A percentile compares a stretch with the other conserved stretches of the same genome.
These are phyloP conservation scores for Agonopterix subpropinquella DNA, from an alignment of 2,888 invertebrate genomes.

Conservation along the genomic window DNA sequence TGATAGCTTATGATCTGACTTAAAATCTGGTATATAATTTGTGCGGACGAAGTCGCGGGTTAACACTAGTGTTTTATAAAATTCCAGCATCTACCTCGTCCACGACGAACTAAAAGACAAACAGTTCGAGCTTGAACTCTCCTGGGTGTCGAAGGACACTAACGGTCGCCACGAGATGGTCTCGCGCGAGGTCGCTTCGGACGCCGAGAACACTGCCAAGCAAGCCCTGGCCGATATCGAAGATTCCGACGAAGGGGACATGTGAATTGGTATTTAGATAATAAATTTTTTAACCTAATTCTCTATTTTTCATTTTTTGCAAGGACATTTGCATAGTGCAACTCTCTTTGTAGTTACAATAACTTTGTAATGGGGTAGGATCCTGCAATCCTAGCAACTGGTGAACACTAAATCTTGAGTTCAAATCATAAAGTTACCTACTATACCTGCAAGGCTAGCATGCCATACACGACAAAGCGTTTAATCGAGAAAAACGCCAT, in stretches of 20 bases:
- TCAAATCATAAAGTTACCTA: too few relatives aligned
- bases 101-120: conserved; percentile 97
- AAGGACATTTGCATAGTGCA: neutral
- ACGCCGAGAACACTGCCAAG: conserved; percentile 93
- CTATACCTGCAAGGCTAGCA: too few relatives aligned
- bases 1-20: too few relatives aligned
- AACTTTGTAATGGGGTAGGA: too few relatives aligned
- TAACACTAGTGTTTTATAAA: neutral
- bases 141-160: conserved; percentile 92
- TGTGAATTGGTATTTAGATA: conserved; percentile 67
- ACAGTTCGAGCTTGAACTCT: conserved; percentile 95
- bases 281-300: conserved; percentile 44
- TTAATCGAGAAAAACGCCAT: too few relatives aligned
- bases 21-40: too few relatives aligned
- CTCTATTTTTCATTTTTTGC: conserved; percentile 13
- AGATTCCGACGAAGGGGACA: conserved; percentile 86
- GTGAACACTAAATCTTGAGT: too few relatives aligned
- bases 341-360: too few relatives aligned
- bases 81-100: conserved; percentile 87
- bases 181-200: conserved; percentile 82
- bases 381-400: too few relatives aligned
- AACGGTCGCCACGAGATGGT: conserved; percentile 89
- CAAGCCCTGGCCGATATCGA: conserved; percentile 91
- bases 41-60: too few relatives aligned
- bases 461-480: too few relatives aligned